These are phyloP conservation scores for Antigone vipio DNA, from an alignment of 2,113 vertebrate genomes.

Conservation along the genomic window DNA sequence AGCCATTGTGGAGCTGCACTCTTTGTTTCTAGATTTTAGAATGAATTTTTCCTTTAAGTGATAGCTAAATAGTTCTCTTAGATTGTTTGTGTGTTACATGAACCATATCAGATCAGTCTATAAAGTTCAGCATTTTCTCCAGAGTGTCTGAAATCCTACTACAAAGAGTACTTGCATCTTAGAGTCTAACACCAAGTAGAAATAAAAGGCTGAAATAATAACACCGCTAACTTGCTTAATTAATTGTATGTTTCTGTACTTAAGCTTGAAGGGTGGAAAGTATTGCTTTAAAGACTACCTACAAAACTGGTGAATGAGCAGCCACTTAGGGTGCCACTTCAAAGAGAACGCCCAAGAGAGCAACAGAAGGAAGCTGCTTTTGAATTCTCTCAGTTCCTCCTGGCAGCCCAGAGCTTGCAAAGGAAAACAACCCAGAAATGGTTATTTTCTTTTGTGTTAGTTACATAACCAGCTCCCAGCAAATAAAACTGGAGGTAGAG, in stretches of 20 bases:
- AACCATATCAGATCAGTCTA: not conserved
- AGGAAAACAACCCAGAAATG: not conserved
- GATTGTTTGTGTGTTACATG: not conserved
- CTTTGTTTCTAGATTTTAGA: not conserved
- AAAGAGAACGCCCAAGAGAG: conserved; percentile 1
- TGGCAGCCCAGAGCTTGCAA: not conserved
- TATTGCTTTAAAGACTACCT: not conserved
- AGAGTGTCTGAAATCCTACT: conserved; percentile 2
- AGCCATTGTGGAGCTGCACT: not conserved
- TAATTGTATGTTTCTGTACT: conserved; percentile 13
- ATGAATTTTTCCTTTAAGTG: not conserved
- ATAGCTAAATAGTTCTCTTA: not conserved
- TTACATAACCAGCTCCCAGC: not conserved
- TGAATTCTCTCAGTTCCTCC: not conserved
- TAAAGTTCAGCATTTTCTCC: conserved; percentile 1
- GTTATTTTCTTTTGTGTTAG: not conserved
- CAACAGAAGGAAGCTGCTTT: conserved; percentile 32
- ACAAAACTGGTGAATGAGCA: not conserved
- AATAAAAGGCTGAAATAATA: conserved; percentile 38
- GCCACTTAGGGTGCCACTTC: conserved; percentile 13
- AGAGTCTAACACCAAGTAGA: not conserved
- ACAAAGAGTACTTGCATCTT: not conserved
- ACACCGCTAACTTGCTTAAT: not conserved
- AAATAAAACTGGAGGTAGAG: not conserved
- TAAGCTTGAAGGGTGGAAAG: not conserved